These are phyloP conservation scores for Caenorhabditis latens DNA, from an alignment of 1,140 invertebrate genomes.

Conservation along the genomic window DNA sequence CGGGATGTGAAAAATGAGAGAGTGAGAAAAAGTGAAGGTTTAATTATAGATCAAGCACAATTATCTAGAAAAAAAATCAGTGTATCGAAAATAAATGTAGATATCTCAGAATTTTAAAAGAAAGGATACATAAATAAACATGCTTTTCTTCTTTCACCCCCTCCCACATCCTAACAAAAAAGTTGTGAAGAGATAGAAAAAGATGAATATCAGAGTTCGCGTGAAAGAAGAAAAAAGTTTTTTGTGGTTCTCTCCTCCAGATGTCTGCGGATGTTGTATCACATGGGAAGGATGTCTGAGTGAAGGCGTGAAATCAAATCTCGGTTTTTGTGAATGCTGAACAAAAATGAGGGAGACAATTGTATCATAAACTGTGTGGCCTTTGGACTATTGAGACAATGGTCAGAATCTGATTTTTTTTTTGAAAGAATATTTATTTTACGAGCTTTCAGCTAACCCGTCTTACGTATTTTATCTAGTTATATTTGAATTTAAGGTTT, in stretches of 20 bases:
- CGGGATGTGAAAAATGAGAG: not conserved
- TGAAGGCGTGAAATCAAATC: slow-evolving; percentile 44
- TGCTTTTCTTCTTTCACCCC: not conserved
- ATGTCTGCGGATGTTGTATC: slow-evolving; percentile 44
- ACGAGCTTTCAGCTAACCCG: too few species aligned
- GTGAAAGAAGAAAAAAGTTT: not conserved
- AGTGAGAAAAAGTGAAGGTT: not conserved
- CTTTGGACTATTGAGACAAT: too few species aligned
- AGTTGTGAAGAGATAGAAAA: slow-evolving; percentile 21
- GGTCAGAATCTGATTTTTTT: too few species aligned
- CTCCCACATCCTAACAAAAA: not conserved
- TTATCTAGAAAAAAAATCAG: not conserved
- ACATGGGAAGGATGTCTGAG: slow-evolving; percentile 37
- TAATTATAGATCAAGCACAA: not conserved
- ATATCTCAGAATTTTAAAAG: not conserved
- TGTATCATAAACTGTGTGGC: not conserved
- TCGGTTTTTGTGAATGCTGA: not conserved
- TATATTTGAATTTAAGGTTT: too few species aligned
- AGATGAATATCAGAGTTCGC: slow-evolving; percentile 42
- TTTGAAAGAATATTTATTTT: too few species aligned
- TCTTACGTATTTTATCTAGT: too few species aligned
- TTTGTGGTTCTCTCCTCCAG: slow-evolving; percentile 16
- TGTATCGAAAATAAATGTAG: not conserved
- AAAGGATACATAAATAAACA: not conserved
- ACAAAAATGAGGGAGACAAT: not conserved